Conservation (phyloP, 35 echinoderm and acorn worm species). For the Apostichopus japonicus region DNA sequence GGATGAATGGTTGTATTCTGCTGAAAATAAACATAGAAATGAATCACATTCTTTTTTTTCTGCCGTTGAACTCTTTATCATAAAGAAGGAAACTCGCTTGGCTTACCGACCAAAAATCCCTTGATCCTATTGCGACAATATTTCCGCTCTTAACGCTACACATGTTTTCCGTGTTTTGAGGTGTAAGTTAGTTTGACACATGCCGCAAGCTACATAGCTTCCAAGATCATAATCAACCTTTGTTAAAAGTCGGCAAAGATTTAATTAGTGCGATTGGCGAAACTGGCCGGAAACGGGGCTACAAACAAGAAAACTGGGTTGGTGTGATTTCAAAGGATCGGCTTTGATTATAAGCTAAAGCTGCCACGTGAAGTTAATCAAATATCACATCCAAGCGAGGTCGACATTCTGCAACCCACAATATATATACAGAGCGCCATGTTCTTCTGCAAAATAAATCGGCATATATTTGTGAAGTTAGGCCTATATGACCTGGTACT, state of each 20-base stretch:
- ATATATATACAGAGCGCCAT: too few species aligned
- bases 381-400: neutral
- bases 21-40: too few species aligned
- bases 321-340: neutral
- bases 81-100: neutral
- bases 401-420: too few species aligned
- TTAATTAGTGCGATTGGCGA: constrained; percentile 49
- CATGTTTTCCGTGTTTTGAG: constrained; percentile 7
- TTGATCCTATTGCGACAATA: neutral
- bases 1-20: too few species aligned
- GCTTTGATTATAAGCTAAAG: neutral
- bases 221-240: constrained; percentile 43
- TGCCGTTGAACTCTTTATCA: too few species aligned
- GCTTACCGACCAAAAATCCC: neutral
- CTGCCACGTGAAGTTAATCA: neutral
- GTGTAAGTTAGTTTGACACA: constrained; percentile 37
- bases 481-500: too few species aligned
- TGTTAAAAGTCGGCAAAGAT: constrained; percentile 43
- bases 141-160: constrained; percentile 23
- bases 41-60: too few species aligned
- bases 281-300: neutral
- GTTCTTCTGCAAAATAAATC: too few species aligned
- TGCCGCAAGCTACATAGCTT: constrained; percentile 21
- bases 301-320: neutral
- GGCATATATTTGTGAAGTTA: too few species aligned